These are phyloP conservation scores for Litocranius walleri DNA, from an alignment of 2,113 vertebrate species.

Conservation along the genomic window DNA sequence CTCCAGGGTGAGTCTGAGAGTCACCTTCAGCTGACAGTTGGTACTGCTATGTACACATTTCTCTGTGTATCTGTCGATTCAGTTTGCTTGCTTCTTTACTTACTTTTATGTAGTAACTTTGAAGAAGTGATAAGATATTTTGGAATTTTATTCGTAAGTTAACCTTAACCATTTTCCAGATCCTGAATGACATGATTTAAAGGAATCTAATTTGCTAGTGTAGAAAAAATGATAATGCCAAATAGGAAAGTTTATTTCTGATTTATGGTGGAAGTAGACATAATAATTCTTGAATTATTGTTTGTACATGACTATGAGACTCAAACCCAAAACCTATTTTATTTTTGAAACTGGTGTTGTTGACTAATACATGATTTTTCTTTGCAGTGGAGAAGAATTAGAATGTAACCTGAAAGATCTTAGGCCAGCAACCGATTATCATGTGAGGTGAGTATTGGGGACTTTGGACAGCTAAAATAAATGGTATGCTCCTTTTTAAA, in stretches of 20 bases:
- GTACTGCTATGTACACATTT: not conserved
- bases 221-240: not conserved
- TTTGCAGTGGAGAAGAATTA: constrained; percentile 92
- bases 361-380: constrained; percentile 57
- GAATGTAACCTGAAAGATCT: constrained; percentile 96
- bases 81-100: not conserved
- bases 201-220: not conserved
- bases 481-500: not conserved
- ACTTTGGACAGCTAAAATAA: not conserved
- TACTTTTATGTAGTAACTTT: not conserved
- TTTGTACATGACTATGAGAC: not conserved
- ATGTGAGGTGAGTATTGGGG: constrained; percentile 86
- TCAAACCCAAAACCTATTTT: not conserved
- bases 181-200: not conserved
- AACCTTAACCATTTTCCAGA: not conserved
- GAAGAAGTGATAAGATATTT: not conserved
- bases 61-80: not conserved
- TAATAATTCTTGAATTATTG: not conserved
- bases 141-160: not conserved
- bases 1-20: not conserved
- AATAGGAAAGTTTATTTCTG: not conserved
- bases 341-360: not conserved
- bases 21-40: not conserved
- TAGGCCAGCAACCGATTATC: constrained; percentile 95
- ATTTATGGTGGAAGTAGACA: not conserved